Base-by-base conservation (phyloP, 2,888 invertebrate genomes). In the Stenotaenia linearis region DNA sequence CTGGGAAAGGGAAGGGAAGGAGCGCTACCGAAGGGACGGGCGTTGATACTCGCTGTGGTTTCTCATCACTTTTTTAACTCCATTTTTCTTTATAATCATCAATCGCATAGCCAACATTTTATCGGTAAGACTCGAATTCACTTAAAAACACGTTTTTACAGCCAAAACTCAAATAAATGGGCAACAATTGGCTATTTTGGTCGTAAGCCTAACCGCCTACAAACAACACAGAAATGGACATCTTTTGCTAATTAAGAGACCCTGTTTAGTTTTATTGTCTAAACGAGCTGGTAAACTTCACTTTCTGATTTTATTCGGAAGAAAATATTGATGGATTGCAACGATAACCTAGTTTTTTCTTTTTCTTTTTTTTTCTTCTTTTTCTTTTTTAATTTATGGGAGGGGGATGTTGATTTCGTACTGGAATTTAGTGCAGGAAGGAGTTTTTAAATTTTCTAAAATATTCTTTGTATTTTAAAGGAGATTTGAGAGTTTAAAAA, bases 31-130 rank as follows among this genome's bases (percentile, higher is more conserved):
- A 2, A 28, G 69, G 69, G 69, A 25, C 69, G 69, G 69, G 69
- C 69, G 69, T 69, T 69, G 69, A 69, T 69, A 69, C 69, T 69
- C 69, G 69, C 69, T 28, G 69, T 4, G 12, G 28, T 69, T 69
- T 69, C 69, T 69, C 69, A 69, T 69, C 23, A 69, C 69, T 25
- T 69, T 69, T 56, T 69, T 25, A 69, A 6, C 69, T 69, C 10
- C 3, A 28, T 69, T 69, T 61, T 12, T 25, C 12, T 23, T 69
- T 5, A 25, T n/a, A 15, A 28, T 69, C 69, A 69, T 25, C 69
- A 69, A 21, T 18, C 50, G n/a, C 10, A 18, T 50, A 50, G 7
- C 18, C n/a, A n/a, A 50, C 50, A 50, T 18, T 50, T 50, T 18
- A 50, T 18, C n/a, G 50, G 50, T 50, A 50, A 50, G 18, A n/a